Conservation (phyloP, 30 jellyfish, hydroid and myxozoan species). For the Aurelia aurita region DNA sequence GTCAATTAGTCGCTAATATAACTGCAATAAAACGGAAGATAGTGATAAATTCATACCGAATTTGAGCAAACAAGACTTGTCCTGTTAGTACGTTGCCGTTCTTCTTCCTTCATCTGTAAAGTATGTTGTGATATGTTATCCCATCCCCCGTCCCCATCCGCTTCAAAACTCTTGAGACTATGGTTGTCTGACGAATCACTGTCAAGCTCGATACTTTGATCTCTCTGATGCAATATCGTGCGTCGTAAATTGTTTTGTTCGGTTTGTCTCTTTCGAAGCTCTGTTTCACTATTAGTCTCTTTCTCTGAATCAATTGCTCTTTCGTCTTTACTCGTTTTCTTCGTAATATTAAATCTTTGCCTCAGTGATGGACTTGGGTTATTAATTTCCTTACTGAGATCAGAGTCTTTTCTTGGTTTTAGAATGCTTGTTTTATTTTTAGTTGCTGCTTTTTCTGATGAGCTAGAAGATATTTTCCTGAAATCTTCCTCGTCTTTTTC, state of each 20-base stretch:
- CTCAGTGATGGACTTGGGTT: not conserved
- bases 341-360: not conserved
- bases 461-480: no score
- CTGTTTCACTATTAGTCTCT: slow-evolving; percentile 25
- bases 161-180: slow-evolving; percentile 39
- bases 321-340: not conserved
- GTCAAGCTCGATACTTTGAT: slow-evolving; percentile 51
- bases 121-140: slow-evolving; percentile 93
- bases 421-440: no score
- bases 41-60: slow-evolving; percentile 49
- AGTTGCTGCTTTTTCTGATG: no score
- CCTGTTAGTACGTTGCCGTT: slow-evolving; percentile 66
- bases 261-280: slow-evolving; percentile 6
- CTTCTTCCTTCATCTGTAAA: slow-evolving; percentile 30
- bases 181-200: slow-evolving; percentile 64
- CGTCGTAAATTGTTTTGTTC: slow-evolving; percentile 15
- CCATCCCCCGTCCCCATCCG: slow-evolving; percentile 89
- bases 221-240: slow-evolving; percentile 47
- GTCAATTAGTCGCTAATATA: no score
- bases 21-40: not conserved
- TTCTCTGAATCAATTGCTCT: slow-evolving; percentile 3
- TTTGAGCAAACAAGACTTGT: slow-evolving; percentile 81
- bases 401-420: no score
- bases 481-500: no score
- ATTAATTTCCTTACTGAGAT: no score